Conservation (phyloP, 2,797 vertebrate species). For the Petrocephalus schoutedeni region DNA sequence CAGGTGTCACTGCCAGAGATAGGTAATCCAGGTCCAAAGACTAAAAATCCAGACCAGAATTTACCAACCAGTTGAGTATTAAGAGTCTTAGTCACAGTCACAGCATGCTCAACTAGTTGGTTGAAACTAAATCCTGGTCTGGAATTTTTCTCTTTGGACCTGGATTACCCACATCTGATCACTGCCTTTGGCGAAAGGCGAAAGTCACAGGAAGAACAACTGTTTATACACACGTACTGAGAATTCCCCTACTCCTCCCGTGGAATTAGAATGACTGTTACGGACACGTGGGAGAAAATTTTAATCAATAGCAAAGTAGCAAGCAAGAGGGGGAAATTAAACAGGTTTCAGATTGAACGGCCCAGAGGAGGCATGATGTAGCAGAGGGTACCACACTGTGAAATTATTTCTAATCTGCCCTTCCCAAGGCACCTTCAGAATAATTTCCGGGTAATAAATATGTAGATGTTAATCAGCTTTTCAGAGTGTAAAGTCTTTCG, state of each 20-base stretch:
- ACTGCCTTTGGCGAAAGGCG: not conserved
- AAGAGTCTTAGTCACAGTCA: no score
- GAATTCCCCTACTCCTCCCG: not conserved
- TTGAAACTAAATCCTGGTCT: no score
- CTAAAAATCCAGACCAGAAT: no score
- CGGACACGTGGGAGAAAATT: not conserved
- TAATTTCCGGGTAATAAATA: slow-evolving; percentile 19
- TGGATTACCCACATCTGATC: no score
- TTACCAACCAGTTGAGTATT: no score
- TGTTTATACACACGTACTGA: not conserved
- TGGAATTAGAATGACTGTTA: not conserved
- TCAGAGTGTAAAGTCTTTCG: not conserved
- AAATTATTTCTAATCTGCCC: slow-evolving; percentile 13
- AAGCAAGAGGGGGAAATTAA: not conserved
- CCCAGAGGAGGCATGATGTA: slow-evolving; percentile 8
- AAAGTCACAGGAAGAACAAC: not conserved
- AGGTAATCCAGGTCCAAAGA: no score
- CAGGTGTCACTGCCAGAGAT: not conserved
- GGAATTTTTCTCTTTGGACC: no score
- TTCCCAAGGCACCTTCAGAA: not conserved
- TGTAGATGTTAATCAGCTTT: not conserved
- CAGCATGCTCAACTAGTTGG: no score
- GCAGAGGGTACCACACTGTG: slow-evolving; percentile 3
- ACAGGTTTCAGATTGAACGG: not conserved
- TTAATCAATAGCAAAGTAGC: not conserved